These are phyloP conservation scores for Mustela nigripes DNA, from an alignment of 2,113 vertebrate genomes.

Conservation along the genomic window DNA sequence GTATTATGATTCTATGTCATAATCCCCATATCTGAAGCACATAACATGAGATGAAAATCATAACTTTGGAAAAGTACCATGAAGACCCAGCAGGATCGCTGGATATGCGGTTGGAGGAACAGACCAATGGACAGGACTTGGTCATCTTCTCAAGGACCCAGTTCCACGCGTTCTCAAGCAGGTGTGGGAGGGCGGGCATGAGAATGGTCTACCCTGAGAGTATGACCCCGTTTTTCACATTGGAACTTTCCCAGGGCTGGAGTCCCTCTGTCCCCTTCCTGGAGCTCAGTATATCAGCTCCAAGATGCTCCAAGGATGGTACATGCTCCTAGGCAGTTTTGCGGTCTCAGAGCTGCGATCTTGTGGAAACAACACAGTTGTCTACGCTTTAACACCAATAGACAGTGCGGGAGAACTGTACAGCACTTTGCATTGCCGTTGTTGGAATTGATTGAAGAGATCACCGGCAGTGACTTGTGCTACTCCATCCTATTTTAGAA, in stretches of 20 bases:
- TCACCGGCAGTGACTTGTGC: not conserved
- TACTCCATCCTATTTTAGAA: not conserved
- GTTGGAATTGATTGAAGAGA: not conserved
- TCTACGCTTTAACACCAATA: accelerated
- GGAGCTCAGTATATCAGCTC: not conserved
- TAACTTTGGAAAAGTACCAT: not conserved
- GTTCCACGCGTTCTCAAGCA: accelerated
- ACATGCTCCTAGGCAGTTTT: not conserved
- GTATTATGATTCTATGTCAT: not conserved
- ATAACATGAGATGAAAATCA: not conserved
- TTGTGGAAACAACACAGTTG: too few relatives aligned
- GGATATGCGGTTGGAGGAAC: accelerated
- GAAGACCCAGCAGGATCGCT: not conserved
- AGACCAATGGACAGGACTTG: accelerated
- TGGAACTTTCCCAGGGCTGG: not conserved
- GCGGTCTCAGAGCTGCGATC: not conserved
- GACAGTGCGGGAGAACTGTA: not conserved
- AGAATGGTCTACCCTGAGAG: accelerated
- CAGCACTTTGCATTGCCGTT: not conserved
- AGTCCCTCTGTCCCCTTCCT: accelerated
- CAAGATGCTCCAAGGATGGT: not conserved
- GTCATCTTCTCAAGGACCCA: accelerated
- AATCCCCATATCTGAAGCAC: not conserved
- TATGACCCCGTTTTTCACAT: accelerated
- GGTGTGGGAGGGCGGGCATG: accelerated